Percentiles rank a stretch among this genome's conserved stretches.
These are phyloP conservation scores for Oncorhynchus kisutch DNA, from an alignment of 2,113 vertebrate species.

Conservation along the genomic window DNA sequence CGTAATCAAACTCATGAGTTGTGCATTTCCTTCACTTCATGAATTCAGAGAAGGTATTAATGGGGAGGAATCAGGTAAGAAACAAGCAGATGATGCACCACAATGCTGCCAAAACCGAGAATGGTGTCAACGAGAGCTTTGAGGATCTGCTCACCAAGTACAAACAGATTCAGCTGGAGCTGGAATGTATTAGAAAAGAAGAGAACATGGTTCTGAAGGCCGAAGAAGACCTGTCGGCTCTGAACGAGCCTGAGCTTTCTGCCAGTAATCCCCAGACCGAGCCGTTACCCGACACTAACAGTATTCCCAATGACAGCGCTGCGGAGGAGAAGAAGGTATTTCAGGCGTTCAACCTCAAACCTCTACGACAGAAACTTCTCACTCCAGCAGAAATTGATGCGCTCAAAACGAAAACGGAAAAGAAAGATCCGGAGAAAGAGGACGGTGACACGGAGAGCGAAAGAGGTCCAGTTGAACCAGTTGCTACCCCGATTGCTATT, in stretches of 20 bases:
- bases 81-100: constrained; percentile 69
- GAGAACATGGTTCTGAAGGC: constrained; percentile 86
- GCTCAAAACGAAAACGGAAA: constrained; percentile 61
- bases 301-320: constrained; percentile 62
- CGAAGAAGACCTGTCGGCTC: constrained; percentile 60
- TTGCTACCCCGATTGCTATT: not conserved
- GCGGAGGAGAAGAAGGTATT: constrained; percentile 80
- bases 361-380: constrained; percentile 88
- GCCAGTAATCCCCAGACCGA: constrained; percentile 62
- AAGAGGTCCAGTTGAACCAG: not conserved
- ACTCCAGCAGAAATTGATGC: constrained; percentile 80
- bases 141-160: constrained; percentile 95
- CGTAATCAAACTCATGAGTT: too few species aligned
- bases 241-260: constrained; percentile 45
- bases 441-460: not conserved
- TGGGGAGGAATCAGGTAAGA: constrained; percentile 75
- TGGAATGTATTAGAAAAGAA: constrained; percentile 94
- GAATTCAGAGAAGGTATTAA: constrained; percentile 80
- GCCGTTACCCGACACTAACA: constrained; percentile 58
- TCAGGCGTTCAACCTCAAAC: constrained; percentile 94
- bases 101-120: constrained; percentile 76
- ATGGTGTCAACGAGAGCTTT: constrained; percentile 87
- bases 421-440: constrained; percentile 44
- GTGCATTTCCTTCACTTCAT: constrained; percentile 70
- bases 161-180: constrained; percentile 94